phyloP scores from a whole-genome alignment of 2,113 vertebrate species.

The Elephantulus edwardii region DNA sequence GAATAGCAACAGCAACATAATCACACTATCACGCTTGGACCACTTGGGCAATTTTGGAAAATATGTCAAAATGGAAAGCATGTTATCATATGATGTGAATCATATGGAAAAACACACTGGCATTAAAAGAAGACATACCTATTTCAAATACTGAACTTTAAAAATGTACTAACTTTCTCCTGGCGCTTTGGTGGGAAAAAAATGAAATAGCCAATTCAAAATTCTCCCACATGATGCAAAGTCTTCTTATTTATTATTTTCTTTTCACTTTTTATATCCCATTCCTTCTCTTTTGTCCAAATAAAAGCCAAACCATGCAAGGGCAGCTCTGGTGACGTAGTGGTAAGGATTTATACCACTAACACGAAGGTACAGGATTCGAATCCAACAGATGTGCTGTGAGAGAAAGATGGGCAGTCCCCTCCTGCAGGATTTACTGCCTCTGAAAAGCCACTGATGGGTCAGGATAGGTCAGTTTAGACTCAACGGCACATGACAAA shows the following conservation, averaged over 20 bases:
- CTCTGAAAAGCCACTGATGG: no score
- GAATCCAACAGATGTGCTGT: no score
- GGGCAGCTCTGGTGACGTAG: no score
- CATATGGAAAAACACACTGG: not conserved
- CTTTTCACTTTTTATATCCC: not conserved
- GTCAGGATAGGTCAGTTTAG: no score
- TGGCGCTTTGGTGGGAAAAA: not conserved
- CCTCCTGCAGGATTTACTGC: no score
- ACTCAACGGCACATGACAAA: no score
- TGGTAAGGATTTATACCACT: no score
- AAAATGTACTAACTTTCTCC: not conserved
- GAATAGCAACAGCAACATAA: not conserved
- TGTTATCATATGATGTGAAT: not conserved
- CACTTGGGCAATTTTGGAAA: not conserved
- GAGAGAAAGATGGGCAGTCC: no score
- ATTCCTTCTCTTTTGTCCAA: not conserved
- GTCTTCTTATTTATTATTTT: not conserved
- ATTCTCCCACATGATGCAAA: not conserved
- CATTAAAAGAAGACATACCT: not conserved
- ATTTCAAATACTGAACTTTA: not conserved
- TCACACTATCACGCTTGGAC: not conserved
- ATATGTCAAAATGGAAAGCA: not conserved
- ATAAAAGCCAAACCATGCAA: no score
- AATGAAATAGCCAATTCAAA: not conserved
- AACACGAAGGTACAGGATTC: no score